phyloP scores from a whole-genome alignment of 2,888 invertebrate species.

The Ptycholaimellus sp. region DNA sequence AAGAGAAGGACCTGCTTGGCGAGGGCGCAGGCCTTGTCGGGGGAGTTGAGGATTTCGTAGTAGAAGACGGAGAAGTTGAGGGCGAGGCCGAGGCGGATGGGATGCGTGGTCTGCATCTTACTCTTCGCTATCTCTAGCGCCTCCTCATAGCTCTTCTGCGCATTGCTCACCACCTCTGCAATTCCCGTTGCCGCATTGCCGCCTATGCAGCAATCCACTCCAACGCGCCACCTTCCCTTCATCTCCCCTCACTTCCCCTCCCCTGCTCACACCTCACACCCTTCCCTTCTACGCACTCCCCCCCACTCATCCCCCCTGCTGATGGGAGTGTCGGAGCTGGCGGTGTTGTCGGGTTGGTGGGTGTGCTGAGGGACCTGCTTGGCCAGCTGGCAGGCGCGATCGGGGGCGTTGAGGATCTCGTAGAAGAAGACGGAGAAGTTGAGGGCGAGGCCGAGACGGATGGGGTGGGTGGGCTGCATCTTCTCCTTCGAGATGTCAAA shows the following conservation, averaged over 20 bases:
- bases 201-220: no score
- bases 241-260: no score
- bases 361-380: conserved; percentile 54
- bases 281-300: no score
- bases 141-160: conserved; percentile 86
- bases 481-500: conserved; percentile 84
- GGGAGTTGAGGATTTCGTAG: conserved; percentile 96
- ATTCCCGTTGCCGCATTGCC: no score
- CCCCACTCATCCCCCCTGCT: no score
- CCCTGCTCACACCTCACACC: no score
- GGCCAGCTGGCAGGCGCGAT: conserved; percentile 87
- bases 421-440: conserved; percentile 99
- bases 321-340: no score
- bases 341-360: no score
- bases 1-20: conserved; percentile 79
- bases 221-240: no score
- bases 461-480: conserved; percentile 95
- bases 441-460: conserved; percentile 83
- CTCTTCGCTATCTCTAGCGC: conserved; percentile 86
- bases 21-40: conserved; percentile 86
- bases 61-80: conserved; percentile 98
- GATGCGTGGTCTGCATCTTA: conserved; percentile 94
- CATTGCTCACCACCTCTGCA: conserved; percentile 61
- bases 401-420: conserved; percentile 93
- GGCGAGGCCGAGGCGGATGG: conserved; percentile 84